Evolutionary conservation across 2,888 invertebrate genomes (phyloP), one percentile per base, ranked within the genome.

Genomic region (Salticus scenicus): DNA sequence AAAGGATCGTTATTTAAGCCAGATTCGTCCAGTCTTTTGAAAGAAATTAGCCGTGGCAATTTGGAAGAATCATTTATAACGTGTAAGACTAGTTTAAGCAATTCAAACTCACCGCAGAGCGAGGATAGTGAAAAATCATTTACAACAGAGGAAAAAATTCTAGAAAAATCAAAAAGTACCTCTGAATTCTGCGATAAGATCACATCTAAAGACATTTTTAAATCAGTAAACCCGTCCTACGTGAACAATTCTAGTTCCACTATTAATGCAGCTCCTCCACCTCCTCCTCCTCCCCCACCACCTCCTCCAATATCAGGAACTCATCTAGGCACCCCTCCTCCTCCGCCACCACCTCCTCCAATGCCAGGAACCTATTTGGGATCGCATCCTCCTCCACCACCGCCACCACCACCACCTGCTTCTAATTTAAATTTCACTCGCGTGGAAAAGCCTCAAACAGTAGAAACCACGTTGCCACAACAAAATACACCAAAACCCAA

Each of bases 401-500:
- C 89, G 8, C 86, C 87, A 0, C 88, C 89, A 28, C 89, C 89
- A 30, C 89, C 90, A 12, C 88, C 89, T 12, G 80, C 88, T 8
- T 24, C 10, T 17, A 70, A 69, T 17, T 47, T 75, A 1, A 71
- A 41, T 1, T 63, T 64, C 8, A 30, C 28, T 0, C 69, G 73
- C 31, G 31, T n/a, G 33, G 73, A 69, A 41, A 73, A 67, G 20
- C 24, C 33, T 5, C 14, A 41, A 1, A 17, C 20, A 12, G n/a
- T n/a, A n/a, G 64, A 78, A 27, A 80, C 88, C 27, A 84, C 87
- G 10, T 69, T 88, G 1, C 88, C 89, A 27, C 89, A 90, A 71
- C 51, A 88, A 70, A 41, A 87, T 86, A 79, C 96, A 0, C 98
- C 98, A 0, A 94, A 95, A 85, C 98, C 98, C n/a, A 96, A 96